Percentiles rank a stretch among this genome's conserved stretches.
phyloP scores from a whole-genome alignment of 2,888 invertebrate genomes.

The Drosophila paramelanica region DNA sequence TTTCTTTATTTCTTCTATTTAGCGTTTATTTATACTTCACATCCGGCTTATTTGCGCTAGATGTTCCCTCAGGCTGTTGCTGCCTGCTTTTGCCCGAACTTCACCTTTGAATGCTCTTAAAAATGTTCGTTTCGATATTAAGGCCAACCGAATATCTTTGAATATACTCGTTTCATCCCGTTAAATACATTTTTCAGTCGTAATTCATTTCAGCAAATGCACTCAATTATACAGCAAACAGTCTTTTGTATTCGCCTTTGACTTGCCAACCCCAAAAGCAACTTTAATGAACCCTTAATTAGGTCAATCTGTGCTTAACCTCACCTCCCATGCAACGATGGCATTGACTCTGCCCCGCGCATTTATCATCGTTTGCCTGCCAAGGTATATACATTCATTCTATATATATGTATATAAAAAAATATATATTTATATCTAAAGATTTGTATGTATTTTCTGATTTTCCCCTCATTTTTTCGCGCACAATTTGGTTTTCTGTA shows the following conservation, averaged over 20 bases:
- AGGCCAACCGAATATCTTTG: neutral
- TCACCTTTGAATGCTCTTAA: slow-evolving; percentile 15
- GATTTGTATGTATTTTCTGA: neutral
- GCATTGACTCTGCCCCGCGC: slow-evolving; percentile 14
- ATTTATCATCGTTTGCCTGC: slow-evolving; percentile 38
- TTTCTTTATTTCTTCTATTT: slow-evolving; percentile 62
- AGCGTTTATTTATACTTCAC: slow-evolving; percentile 62
- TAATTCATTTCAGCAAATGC: slow-evolving; percentile 58
- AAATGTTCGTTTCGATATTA: slow-evolving; percentile 14
- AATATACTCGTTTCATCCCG: neutral
- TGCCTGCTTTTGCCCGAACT: slow-evolving; percentile 20
- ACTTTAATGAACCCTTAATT: slow-evolving; percentile 58
- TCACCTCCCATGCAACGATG: slow-evolving; percentile 20
- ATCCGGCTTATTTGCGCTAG: slow-evolving; percentile 70
- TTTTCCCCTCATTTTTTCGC: slow-evolving; percentile 29
- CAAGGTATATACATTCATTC: slow-evolving; percentile 25
- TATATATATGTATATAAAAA: slow-evolving; percentile 4
- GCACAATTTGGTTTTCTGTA: slow-evolving; percentile 72
- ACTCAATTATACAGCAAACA: slow-evolving; percentile 26
- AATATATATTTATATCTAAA: neutral
- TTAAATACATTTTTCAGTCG: neutral
- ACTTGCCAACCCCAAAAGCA: neutral
- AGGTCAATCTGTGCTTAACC: slow-evolving; percentile 17
- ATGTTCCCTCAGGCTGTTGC: slow-evolving; percentile 54
- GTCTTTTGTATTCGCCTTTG: slow-evolving; percentile 4